Conservation (phyloP, 2,888 invertebrate genomes). For the Drosophila yooni region DNA sequence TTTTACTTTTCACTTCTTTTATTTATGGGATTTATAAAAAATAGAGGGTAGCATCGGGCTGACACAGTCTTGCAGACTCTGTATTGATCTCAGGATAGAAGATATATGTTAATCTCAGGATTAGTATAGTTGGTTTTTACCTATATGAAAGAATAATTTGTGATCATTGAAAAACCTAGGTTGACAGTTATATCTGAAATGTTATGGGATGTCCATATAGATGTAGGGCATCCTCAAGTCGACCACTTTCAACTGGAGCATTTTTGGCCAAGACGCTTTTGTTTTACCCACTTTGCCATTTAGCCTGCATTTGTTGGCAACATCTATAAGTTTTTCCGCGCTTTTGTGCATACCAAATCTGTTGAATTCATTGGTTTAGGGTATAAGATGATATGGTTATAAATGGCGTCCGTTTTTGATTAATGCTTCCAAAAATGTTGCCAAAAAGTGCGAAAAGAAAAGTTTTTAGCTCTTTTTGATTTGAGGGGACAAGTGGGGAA, state of each 20-base stretch:
- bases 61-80: not conserved
- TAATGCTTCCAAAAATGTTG: conserved; percentile 65
- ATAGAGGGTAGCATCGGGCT: conserved; percentile 6
- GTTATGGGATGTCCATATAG: no score
- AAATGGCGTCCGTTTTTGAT: conserved; percentile 57
- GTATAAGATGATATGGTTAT: conserved; percentile 22
- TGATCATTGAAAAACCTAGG: not conserved
- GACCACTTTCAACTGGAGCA: not conserved
- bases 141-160: not conserved
- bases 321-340: conserved; percentile 18
- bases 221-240: conserved; percentile 7
- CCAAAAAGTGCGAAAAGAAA: conserved; percentile 46
- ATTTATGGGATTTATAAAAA: conserved; percentile 11
- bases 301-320: conserved; percentile 33
- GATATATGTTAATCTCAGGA: no score
- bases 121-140: not conserved
- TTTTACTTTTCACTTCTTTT: conserved; percentile 13
- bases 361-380: not conserved
- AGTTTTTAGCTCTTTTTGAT: conserved; percentile 54
- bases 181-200: no score
- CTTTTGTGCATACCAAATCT: conserved; percentile 26
- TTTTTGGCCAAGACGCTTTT: not conserved
- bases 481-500: conserved; percentile 1
- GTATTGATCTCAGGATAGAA: not conserved
- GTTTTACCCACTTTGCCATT: conserved; percentile 21